A percentile compares a stretch with the other conserved stretches of the same genome.
Evolutionary conservation across 2,113 vertebrate species (phyloP).

Genomic region (Myiozetetes cayanensis): DNA sequence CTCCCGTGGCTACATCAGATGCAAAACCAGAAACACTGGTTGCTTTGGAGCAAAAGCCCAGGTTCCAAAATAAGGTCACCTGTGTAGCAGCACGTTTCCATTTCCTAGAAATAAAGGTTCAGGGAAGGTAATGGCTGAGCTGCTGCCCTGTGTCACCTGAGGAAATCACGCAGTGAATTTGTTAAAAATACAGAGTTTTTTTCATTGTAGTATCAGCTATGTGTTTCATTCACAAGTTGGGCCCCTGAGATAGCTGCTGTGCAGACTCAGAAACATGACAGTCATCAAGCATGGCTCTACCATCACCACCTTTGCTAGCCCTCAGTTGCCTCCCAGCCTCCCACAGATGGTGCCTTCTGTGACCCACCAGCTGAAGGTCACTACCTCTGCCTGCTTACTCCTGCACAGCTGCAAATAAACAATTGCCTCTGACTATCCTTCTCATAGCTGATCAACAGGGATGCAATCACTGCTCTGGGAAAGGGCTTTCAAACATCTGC

Average conservation of each 20-base stretch:
- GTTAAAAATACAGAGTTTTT: neutral
- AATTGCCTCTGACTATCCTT: conserved; percentile 3
- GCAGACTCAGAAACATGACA: neutral
- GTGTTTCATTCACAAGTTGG: neutral
- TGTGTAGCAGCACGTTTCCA: neutral
- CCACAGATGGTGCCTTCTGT: neutral
- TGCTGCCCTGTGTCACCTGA: neutral
- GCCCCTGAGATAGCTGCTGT: neutral
- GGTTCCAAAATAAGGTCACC: neutral
- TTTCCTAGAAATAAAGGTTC: neutral
- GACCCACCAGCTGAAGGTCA: neutral
- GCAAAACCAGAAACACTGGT: neutral
- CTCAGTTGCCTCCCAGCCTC: neutral
- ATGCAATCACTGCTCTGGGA: conserved; percentile 31
- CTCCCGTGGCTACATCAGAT: neutral
- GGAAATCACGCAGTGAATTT: neutral
- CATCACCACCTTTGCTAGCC: neutral
- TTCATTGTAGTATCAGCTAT: neutral
- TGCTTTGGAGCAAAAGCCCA: neutral
- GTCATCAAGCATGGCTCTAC: neutral
- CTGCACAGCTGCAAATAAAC: neutral
- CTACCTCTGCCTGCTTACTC: neutral
- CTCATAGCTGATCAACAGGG: conserved; percentile 22
- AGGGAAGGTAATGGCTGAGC: neutral
- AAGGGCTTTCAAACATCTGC: conserved; percentile 44